Percentiles rank a stretch among this genome's conserved stretches.
These are phyloP conservation scores for Lycodopsis pacificus DNA, from an alignment of 2,797 vertebrate genomes.

Conservation along the genomic window DNA sequence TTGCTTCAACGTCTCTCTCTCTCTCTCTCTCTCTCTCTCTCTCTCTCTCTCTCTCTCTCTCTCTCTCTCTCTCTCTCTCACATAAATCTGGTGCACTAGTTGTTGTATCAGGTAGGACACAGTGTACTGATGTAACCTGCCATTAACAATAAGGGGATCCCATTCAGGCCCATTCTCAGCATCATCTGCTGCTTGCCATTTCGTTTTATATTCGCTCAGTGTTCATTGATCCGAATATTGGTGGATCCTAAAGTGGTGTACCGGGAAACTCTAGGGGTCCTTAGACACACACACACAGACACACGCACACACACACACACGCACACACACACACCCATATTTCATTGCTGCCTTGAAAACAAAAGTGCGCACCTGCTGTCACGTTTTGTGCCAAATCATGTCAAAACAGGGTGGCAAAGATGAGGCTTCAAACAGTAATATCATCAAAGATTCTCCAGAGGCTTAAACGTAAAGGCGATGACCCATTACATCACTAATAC, in stretches of 20 bases:
- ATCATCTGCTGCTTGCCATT: neutral
- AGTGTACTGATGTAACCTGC: neutral
- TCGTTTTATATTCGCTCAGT: neutral
- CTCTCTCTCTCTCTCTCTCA: too few species aligned
- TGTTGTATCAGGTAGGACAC: slow-evolving; percentile 21
- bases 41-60: too few species aligned
- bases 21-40: neutral
- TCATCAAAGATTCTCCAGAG: neutral
- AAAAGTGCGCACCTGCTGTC: slow-evolving; percentile 21
- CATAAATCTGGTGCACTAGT: slow-evolving; percentile 23
- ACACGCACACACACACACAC: neutral
- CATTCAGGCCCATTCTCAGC: neutral
- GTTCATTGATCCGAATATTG: neutral
- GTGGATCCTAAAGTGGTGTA: neutral
- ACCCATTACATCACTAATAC: too few species aligned
- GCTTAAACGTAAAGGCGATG: neutral
- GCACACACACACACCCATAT: neutral
- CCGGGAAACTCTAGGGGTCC: neutral
- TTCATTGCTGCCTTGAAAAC: slow-evolving; percentile 1
- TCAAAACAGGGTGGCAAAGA: neutral
- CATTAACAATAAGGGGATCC: neutral
- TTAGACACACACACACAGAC: neutral
- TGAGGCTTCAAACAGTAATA: neutral
- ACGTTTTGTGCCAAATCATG: neutral
- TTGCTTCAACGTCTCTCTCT: slow-evolving; percentile 25